Percentiles rank a stretch among this genome's conserved stretches.
Conservation (phyloP, 2,888 invertebrate genomes). For the Metellina segmentata region DNA sequence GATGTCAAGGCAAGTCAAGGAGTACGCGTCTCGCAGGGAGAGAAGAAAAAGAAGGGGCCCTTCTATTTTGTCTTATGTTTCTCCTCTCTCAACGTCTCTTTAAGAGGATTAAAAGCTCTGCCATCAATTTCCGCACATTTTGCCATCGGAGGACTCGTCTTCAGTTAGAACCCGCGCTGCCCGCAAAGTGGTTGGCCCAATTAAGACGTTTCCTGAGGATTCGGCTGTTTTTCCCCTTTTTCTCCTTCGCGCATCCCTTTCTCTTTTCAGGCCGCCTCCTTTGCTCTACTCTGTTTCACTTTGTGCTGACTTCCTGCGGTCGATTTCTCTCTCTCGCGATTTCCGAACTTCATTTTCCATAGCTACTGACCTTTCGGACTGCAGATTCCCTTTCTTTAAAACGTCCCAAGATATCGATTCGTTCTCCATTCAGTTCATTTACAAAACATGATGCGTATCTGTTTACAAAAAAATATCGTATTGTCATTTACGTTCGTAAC, state of each 20-base stretch:
- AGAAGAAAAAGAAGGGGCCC: conserved; percentile 12
- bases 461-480: too few relatives aligned
- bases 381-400: too few relatives aligned
- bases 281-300: conserved; percentile 33
- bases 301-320: conserved; percentile 75
- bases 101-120: conserved; percentile 74
- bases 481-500: too few relatives aligned
- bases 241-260: conserved; percentile 21
- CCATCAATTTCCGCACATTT: conserved; percentile 77
- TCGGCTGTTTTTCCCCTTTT: conserved; percentile 30
- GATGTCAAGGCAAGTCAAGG: conserved; percentile 16
- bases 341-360: conserved; percentile 69
- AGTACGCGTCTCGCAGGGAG: conserved; percentile 9
- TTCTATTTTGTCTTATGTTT: conserved; percentile 73
- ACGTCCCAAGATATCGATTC: too few relatives aligned
- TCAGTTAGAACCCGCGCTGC: conserved; percentile 46
- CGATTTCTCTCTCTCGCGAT: conserved; percentile 43
- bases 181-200: conserved; percentile 75
- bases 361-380: conserved; percentile 5
- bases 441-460: too few relatives aligned
- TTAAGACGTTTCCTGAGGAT: conserved; percentile 74
- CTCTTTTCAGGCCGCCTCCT: conserved; percentile 28
- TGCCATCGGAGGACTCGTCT: conserved; percentile 43
- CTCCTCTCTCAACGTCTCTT: conserved; percentile 65
- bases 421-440: too few relatives aligned